Evolutionary conservation across 2,113 vertebrate species (phyloP).

Genomic region (Osmerus mordax): DNA sequence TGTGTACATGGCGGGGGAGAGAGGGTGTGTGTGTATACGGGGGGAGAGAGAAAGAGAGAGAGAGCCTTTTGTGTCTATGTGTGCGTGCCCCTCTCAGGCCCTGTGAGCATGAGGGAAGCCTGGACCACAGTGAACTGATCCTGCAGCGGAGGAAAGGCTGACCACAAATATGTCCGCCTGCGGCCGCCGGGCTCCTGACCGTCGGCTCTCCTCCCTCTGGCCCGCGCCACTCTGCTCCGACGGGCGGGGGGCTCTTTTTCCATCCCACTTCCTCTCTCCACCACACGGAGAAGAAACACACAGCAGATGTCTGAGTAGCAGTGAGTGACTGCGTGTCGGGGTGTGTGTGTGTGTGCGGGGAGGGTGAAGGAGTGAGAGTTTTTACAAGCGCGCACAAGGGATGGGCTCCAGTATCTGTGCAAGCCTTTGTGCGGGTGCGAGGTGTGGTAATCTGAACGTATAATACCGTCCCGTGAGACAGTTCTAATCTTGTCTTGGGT

Average conservation of each 20-base stretch:
- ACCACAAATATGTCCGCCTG: slow-evolving; percentile 77
- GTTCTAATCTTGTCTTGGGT: not conserved
- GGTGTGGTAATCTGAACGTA: not conserved
- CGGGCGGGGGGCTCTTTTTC: slow-evolving; percentile 56
- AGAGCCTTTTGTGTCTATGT: slow-evolving; percentile 34
- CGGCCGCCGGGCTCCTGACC: slow-evolving; percentile 71
- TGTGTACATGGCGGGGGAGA: not conserved
- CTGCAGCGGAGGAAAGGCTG: slow-evolving; percentile 57
- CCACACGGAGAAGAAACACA: slow-evolving; percentile 65
- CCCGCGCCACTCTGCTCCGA: slow-evolving; percentile 21
- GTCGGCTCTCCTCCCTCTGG: slow-evolving; percentile 64
- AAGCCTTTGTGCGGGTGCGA: not conserved
- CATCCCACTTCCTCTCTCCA: slow-evolving; percentile 64
- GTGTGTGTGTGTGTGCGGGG: slow-evolving; percentile 11
- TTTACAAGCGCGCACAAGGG: not conserved
- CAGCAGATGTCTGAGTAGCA: slow-evolving; percentile 66
- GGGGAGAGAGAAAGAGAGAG: not conserved
- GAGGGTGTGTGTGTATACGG: not conserved
- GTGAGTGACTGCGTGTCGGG: slow-evolving; percentile 2
- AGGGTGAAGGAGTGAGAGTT: slow-evolving; percentile 28
- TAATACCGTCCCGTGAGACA: not conserved
- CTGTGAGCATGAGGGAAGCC: slow-evolving; percentile 19
- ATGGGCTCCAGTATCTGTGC: not conserved
- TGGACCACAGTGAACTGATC: slow-evolving; percentile 34
- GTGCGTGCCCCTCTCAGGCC: slow-evolving; percentile 11